These are phyloP conservation scores for Oxyruncus cristatus DNA, from an alignment of 2,113 vertebrate species.

Conservation along the genomic window DNA sequence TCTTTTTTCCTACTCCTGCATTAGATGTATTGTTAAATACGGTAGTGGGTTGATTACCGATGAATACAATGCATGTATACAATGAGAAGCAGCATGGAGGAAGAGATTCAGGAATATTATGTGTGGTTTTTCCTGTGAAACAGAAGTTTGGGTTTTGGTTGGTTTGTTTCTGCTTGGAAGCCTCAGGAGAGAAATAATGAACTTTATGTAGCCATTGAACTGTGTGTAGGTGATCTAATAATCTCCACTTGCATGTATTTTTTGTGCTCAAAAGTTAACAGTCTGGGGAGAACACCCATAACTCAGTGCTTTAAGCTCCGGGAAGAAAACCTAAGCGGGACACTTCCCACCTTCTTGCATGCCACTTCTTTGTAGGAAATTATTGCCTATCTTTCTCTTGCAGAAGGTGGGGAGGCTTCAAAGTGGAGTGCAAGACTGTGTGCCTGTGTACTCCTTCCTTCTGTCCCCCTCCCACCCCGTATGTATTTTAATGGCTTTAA, in stretches of 20 bases:
- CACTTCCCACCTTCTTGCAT: neutral
- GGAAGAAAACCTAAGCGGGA: neutral
- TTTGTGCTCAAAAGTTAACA: neutral
- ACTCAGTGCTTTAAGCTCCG: neutral
- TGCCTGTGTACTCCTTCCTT: neutral
- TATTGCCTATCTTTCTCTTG: neutral
- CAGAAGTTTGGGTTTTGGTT: neutral
- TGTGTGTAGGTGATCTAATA: neutral
- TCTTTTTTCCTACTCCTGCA: neutral
- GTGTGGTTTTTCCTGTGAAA: accelerated
- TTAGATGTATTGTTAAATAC: neutral
- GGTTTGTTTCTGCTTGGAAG: neutral
- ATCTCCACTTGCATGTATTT: neutral
- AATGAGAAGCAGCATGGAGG: neutral
- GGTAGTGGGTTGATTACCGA: neutral
- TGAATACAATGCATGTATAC: accelerated
- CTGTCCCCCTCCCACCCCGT: neutral
- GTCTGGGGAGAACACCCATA: neutral
- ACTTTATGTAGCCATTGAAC: neutral
- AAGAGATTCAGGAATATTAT: neutral
- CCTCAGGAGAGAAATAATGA: neutral
- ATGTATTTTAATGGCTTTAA: neutral
- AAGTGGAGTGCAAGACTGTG: accelerated
- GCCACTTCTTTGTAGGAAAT: neutral
- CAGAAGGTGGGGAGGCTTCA: neutral